Evolutionary conservation across 2,113 vertebrate species (phyloP), one percentile per base, ranked within the genome.

Genomic region (Lycaon pictus): DNA sequence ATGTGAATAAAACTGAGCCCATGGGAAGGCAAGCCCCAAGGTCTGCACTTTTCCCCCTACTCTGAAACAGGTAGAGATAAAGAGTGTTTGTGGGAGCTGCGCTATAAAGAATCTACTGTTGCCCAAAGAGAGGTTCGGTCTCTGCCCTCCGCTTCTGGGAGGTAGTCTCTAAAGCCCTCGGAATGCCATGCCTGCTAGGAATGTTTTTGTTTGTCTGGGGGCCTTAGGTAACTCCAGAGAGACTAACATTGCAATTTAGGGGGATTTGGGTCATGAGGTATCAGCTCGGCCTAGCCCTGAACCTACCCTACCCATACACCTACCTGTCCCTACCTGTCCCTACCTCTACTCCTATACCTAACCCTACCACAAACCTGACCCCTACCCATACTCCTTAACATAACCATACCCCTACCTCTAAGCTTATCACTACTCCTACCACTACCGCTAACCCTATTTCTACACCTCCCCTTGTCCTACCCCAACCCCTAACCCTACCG

Each of bases 161-260:
- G 55, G 67, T 96, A 96, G 96, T 90, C 88, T 85, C 96, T 71
- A 88, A 97, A 95, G 88, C 90, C 85, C 32, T 58, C 88, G 97
- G 96, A 98, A 97, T 96, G 96, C 67, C 88, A 90, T 92, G 96
- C 90, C 93, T 94, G 96, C 96, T 65, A 96, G 97, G 97, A 97
- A 97, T 96, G 98, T 97, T 95, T 98, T 94, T 96, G 93, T 97
- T 96, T 98, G 77, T 94, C 76, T 35, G 10, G 19, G 55, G 90
- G 51, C 67, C 58, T 76, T 69, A 63, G 63, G 58, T 95, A 95
- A 94, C 69, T 67, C 48, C 74, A 93, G 94, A 97, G 87, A 92
- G 91, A 90, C 63, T 43, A 76, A 88, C 43, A 93, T 48, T 82
- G 83, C 81, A 94, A 97, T 76, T 74, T 48, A 58, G 90, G 62